Base-by-base conservation (phyloP, 1,140 invertebrate species). In the Leptopilina clavipes region DNA sequence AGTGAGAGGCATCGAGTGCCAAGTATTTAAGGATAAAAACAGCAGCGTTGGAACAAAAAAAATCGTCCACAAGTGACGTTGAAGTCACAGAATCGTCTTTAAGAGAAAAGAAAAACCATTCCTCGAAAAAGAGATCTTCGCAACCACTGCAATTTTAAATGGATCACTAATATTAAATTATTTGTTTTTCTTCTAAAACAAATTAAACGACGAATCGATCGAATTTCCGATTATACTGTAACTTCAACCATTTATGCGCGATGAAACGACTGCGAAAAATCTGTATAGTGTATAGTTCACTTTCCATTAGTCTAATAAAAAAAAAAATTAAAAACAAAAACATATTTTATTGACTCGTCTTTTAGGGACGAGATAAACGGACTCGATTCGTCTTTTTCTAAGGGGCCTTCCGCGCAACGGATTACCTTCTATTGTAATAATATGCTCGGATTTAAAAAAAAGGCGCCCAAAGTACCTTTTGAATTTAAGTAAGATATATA, bases 401-500 rank as follows among this genome's bases (percentile, higher is more conserved):
- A 77, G 78, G 81, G 80, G 80, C 82, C 81, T 79, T 83, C 72
- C 56, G 76, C 73, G 77, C 79, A 70, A 25, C 25, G 77, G 76
- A 83, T 81, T 76, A 81, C 79, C 76, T 79, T 75, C 77, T 79
- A 76, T 82, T 74, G 75, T 76, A 79, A 78, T 65, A 65, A 65
- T 31, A 65, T 31, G 22, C 22, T 65, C 22, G 59, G 25, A 31
- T 65, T 40, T 40, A 52, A 65, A 65, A 65, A 56, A 65, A 65
- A 76, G 73, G 78, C 78, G 79, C 78, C 82, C 82, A 80, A 82
- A 78, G 83, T 88, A 88, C 80, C 83, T 88, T 31, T 83, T 85
- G 80, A 88, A 87, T 82, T 86, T 84, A 86, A 84, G 81, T 88
- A 87, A 86, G 84, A 86, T 87, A 65, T 81, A 88, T 88, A 81